phyloP scores from a whole-genome alignment of 2,888 invertebrate species.

The Unio pictorum region DNA sequence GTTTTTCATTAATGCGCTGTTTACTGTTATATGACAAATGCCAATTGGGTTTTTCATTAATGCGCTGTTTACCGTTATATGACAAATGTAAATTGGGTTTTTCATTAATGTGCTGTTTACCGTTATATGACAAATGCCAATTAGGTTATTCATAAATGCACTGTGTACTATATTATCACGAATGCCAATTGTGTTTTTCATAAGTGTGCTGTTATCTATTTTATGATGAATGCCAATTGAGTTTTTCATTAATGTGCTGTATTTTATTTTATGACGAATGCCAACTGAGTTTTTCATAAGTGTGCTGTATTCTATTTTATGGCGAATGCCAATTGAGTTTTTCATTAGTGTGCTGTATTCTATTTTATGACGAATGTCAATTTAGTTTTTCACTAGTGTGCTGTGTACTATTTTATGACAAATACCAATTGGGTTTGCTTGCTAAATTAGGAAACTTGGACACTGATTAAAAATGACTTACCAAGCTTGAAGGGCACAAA shows the following conservation, averaged over 20 bases:
- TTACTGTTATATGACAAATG: too few species aligned
- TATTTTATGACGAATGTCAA: too few species aligned
- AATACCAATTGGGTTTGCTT: neutral
- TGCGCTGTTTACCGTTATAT: too few species aligned
- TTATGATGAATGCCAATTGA: too few species aligned
- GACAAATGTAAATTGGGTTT: too few species aligned
- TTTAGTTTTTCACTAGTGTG: neutral
- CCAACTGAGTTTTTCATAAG: neutral
- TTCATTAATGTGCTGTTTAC: neutral
- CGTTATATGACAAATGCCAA: neutral
- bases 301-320: too few species aligned
- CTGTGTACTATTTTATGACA: neutral
- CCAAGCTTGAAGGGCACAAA: conserved; percentile 96
- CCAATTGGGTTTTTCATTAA: too few species aligned
- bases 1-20: neutral
- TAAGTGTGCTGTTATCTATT: too few species aligned
- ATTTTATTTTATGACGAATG: neutral
- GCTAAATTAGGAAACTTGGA: neutral
- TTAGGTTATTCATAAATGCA: neutral
- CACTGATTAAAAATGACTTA: conserved; percentile 65
- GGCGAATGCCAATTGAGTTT: too few species aligned
- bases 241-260: neutral
- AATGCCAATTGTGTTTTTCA: too few species aligned
- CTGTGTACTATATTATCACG: too few species aligned
- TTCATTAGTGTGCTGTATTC: too few species aligned